phyloP scores from a whole-genome alignment of 53 echinoderm and acorn worm species.

The Antedon mediterranea region DNA sequence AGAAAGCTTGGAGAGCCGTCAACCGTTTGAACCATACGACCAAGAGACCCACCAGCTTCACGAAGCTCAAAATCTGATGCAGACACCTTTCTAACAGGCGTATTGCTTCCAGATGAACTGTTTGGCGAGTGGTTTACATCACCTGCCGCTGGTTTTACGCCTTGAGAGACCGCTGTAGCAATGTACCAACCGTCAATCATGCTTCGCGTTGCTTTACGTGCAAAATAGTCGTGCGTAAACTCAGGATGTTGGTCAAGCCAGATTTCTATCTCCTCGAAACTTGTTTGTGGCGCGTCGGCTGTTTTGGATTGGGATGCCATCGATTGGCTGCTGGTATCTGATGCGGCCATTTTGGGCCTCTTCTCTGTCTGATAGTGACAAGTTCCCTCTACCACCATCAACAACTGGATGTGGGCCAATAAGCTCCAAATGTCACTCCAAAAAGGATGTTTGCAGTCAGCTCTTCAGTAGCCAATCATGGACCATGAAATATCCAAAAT shows the following conservation, averaged over 20 bases:
- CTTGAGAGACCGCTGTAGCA: slow-evolving; percentile 77
- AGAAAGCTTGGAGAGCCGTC: slow-evolving; percentile 93
- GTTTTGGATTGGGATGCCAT: background rate
- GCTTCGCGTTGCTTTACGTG: slow-evolving; percentile 86
- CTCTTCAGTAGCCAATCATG: background rate
- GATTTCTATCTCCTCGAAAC: slow-evolving; percentile 70
- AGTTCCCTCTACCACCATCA: background rate
- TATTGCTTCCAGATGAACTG: slow-evolving; percentile 94
- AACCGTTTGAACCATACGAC: slow-evolving; percentile 87
- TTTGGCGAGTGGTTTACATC: slow-evolving; percentile 87
- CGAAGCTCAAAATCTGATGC: slow-evolving; percentile 96
- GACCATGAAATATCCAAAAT: background rate
- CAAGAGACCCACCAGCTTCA: slow-evolving; percentile 72
- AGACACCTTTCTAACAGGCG: slow-evolving; percentile 90
- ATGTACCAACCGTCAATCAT: slow-evolving; percentile 99
- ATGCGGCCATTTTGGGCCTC: background rate
- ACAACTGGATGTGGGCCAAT: background rate
- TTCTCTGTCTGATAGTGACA: background rate
- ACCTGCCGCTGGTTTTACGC: slow-evolving; percentile 67
- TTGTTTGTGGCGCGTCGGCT: slow-evolving; percentile 4
- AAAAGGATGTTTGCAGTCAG: background rate
- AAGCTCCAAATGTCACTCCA: background rate
- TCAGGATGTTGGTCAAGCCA: slow-evolving; percentile 89
- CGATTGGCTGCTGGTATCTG: background rate
- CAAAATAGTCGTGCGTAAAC: slow-evolving; percentile 93